These are phyloP conservation scores for Castor canadensis DNA, from an alignment of 2,113 vertebrate species.

Conservation along the genomic window DNA sequence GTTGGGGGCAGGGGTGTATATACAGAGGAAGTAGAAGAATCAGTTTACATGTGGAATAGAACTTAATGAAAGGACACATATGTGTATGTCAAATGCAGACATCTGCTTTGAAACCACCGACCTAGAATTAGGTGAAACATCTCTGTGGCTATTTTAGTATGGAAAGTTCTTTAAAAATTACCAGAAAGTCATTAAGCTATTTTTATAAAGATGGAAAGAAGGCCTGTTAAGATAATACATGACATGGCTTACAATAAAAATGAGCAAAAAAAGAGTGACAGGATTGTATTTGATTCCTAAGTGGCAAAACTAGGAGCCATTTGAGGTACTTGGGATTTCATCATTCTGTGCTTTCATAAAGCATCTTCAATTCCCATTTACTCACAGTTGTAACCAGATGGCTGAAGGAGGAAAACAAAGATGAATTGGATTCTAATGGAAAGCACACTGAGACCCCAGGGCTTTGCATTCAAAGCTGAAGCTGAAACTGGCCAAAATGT, in stretches of 20 bases:
- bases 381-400: conserved; percentile 58
- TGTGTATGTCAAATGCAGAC: not conserved
- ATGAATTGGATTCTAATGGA: conserved; percentile 40
- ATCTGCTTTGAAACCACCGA: not conserved
- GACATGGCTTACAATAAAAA: not conserved
- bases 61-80: not conserved
- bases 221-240: not conserved
- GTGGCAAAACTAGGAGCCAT: not conserved
- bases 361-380: not conserved
- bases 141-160: not conserved
- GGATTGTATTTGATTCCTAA: not conserved
- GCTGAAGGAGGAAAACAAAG: conserved; percentile 22
- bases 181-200: not conserved
- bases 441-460: conserved; percentile 48
- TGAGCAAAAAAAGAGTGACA: not conserved
- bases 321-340: not conserved
- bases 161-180: not conserved
- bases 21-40: not conserved
- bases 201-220: not conserved
- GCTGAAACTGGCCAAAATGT: not conserved
- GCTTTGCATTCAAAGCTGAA: conserved; percentile 23
- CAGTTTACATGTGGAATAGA: not conserved
- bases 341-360: conserved; percentile 22
- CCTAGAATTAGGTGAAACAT: not conserved
- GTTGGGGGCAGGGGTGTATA: not conserved